phyloP scores from a whole-genome alignment of 2,113 vertebrate species.

The Grammomys surdaster region DNA sequence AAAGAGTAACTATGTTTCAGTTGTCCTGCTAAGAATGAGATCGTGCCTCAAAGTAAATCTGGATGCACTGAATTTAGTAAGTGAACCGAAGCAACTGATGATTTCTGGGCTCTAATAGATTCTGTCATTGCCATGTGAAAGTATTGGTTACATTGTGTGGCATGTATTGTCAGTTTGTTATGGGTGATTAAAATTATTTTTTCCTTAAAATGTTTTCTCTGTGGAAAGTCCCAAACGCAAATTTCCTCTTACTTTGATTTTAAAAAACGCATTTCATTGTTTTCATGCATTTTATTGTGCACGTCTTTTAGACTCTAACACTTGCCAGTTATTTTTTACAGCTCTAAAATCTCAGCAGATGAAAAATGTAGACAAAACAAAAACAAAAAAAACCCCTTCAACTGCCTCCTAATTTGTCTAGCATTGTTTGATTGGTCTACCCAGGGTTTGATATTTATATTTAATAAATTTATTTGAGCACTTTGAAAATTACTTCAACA shows the following conservation, averaged over 20 bases:
- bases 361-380: neutral
- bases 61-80: neutral
- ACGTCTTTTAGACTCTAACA: neutral
- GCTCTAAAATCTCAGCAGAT: neutral
- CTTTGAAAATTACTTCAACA: neutral
- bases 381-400: neutral
- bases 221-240: neutral
- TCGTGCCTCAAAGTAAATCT: neutral
- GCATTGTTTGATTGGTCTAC: neutral
- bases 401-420: neutral
- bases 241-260: neutral
- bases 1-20: constrained; percentile 20
- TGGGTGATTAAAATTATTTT: neutral
- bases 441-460: neutral
- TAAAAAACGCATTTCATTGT: neutral
- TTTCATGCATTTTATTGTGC: neutral
- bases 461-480: neutral
- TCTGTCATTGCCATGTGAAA: neutral
- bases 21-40: neutral
- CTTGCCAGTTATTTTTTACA: neutral
- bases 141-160: neutral
- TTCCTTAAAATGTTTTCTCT: neutral
- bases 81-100: neutral
- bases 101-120: neutral
- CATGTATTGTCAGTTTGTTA: neutral